Percentiles rank a stretch among this genome's conserved stretches.
These are phyloP conservation scores for Sinosuthora webbiana DNA, from an alignment of 2,113 vertebrate species.

Conservation along the genomic window DNA sequence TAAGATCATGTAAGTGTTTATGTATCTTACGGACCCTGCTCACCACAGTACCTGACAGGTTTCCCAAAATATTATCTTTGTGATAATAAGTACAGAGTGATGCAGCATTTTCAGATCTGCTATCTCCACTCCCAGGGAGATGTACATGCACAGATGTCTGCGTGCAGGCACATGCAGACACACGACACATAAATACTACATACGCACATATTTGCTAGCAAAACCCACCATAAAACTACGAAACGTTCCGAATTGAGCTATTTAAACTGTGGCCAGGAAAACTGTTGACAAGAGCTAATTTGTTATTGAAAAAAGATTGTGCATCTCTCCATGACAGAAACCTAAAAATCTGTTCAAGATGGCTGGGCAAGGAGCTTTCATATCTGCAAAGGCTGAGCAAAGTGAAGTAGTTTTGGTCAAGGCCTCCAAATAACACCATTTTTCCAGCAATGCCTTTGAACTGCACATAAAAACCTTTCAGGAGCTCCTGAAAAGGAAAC, in stretches of 20 bases:
- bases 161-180: background rate
- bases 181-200: fast-evolving
- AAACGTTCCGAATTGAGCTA: background rate
- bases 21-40: background rate
- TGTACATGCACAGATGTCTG: background rate
- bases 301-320: background rate
- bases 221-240: background rate
- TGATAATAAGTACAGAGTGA: background rate
- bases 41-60: background rate
- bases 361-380: background rate
- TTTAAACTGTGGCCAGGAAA: background rate
- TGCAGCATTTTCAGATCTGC: background rate
- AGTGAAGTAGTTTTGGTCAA: background rate
- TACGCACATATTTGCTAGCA: background rate
- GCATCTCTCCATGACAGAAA: background rate
- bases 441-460: background rate
- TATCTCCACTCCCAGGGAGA: background rate
- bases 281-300: conserved; percentile 20
- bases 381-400: background rate
- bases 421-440: background rate
- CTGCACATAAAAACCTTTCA: background rate
- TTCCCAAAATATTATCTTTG: background rate
- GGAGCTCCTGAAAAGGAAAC: conserved; percentile 39
- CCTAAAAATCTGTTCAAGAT: background rate
- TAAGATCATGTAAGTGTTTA: background rate